phyloP scores from a whole-genome alignment of 2,888 invertebrate genomes.

The Chromoteleia sp. region DNA sequence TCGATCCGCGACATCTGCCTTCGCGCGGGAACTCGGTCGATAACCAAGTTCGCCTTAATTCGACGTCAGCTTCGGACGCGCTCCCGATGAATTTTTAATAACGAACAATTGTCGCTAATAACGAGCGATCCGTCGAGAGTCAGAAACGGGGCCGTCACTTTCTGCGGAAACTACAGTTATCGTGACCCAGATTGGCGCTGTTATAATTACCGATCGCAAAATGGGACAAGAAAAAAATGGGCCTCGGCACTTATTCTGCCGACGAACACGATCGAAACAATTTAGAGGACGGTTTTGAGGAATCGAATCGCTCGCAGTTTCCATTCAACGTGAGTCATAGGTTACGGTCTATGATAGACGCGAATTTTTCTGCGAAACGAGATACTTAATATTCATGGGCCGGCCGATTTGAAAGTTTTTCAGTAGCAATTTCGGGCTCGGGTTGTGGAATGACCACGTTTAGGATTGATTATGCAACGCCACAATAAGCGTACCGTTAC shows the following conservation, averaged over 20 bases:
- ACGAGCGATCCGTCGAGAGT: background rate
- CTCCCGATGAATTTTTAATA: slow-evolving; percentile 42
- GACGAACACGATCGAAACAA: slow-evolving; percentile 4
- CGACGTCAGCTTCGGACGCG: slow-evolving; percentile 26
- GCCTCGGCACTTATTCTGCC: background rate
- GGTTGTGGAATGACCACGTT: slow-evolving; percentile 37
- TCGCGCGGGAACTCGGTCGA: background rate
- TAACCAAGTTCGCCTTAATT: slow-evolving; percentile 49
- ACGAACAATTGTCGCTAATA: slow-evolving; percentile 46
- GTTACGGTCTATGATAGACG: slow-evolving; percentile 8
- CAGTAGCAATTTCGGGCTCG: slow-evolving; percentile 33
- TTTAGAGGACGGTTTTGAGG: slow-evolving; percentile 29
- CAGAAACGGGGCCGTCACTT: slow-evolving; percentile 24
- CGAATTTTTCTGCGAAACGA: slow-evolving; percentile 12
- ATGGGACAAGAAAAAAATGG: background rate
- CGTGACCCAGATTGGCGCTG: slow-evolving; percentile 17
- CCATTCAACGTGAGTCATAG: slow-evolving; percentile 26
- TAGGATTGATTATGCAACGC: slow-evolving; percentile 55
- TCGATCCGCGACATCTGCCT: slow-evolving; percentile 32
- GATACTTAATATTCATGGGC: slow-evolving; percentile 35
- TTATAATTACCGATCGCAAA: slow-evolving; percentile 25
- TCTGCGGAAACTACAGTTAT: slow-evolving; percentile 28
- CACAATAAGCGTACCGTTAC: slow-evolving; percentile 48
- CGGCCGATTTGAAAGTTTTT: slow-evolving; percentile 26
- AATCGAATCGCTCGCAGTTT: slow-evolving; percentile 9